These are phyloP conservation scores for Alloscopus bannaensis DNA, from an alignment of 2,888 invertebrate species.

Conservation along the genomic window DNA sequence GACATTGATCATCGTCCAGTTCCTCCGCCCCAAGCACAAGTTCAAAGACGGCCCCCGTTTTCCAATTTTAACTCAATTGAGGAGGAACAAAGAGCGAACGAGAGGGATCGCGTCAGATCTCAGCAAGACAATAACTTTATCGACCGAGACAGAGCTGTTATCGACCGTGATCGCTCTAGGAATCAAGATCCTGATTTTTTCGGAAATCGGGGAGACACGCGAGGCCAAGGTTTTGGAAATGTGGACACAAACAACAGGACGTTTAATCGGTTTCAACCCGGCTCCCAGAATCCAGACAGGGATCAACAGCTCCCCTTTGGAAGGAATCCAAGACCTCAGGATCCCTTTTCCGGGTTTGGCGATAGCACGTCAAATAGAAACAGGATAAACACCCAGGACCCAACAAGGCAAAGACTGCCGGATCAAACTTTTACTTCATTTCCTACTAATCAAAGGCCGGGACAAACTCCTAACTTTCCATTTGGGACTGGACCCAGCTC, in stretches of 20 bases:
- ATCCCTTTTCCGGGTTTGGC: conserved; percentile 63
- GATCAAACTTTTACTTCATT: conserved; percentile 59
- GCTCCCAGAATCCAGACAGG: conserved; percentile 25
- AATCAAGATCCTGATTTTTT: conserved; percentile 26
- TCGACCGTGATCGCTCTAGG: conserved; percentile 11
- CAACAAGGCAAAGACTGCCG: conserved; percentile 45
- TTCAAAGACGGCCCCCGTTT: conserved; percentile 63
- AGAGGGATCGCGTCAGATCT: conserved; percentile 53
- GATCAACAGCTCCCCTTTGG: conserved; percentile 55
- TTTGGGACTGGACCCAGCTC: conserved; percentile 29
- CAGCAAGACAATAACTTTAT: conserved; percentile 43
- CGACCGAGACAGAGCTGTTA: conserved; percentile 38
- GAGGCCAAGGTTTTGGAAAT: conserved; percentile 25
- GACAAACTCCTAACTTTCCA: conserved; percentile 50
- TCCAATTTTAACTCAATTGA: conserved; percentile 66
- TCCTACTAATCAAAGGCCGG: conserved; percentile 46
- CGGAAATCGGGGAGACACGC: conserved; percentile 29
- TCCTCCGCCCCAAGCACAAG: conserved; percentile 64
- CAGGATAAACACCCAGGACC: conserved; percentile 47
- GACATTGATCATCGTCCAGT: conserved; percentile 24
- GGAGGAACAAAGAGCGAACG: conserved; percentile 56
- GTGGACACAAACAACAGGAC: conserved; percentile 36
- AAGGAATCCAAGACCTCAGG: conserved; percentile 64
- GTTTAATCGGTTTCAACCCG: conserved; percentile 42
- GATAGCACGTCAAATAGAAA: conserved; percentile 61